phyloP scores from a whole-genome alignment of 2,888 invertebrate species.

The Dicranocentrus wangi region DNA sequence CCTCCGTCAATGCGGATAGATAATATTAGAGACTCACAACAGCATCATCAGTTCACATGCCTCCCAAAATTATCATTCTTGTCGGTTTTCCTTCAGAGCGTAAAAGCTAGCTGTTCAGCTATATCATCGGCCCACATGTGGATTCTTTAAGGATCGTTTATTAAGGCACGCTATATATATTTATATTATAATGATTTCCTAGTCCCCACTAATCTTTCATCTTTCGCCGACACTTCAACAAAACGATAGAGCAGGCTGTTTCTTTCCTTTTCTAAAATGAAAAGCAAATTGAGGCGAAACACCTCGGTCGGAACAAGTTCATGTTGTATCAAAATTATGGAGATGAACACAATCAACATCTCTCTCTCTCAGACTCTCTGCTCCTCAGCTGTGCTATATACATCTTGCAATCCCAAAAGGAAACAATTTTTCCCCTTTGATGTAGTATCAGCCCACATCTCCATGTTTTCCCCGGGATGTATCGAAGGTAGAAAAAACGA shows the following conservation, averaged over 20 bases:
- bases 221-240: background rate
- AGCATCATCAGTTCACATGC: too few species aligned
- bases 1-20: too few species aligned
- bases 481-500: too few species aligned
- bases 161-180: conserved; percentile 6
- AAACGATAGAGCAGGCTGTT: background rate
- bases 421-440: conserved; percentile 16
- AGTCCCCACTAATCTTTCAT: conserved; percentile 13
- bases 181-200: conserved; percentile 9
- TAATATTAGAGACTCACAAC: too few species aligned
- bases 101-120: too few species aligned
- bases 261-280: background rate
- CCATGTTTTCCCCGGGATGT: too few species aligned
- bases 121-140: too few species aligned
- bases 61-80: too few species aligned
- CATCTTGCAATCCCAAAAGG: conserved; percentile 31
- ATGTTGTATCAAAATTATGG: conserved; percentile 13
- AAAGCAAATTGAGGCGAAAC: conserved; percentile 9
- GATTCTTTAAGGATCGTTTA: conserved; percentile 4
- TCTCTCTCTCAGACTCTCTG: background rate
- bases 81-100: too few species aligned
- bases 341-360: conserved; percentile 1
- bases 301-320: background rate
- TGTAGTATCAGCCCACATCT: background rate
- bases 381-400: too few species aligned